Evolutionary conservation across 2,888 invertebrate genomes (phyloP), one percentile per base, ranked within the genome.

Genomic region (Leucophenga montana): DNA sequence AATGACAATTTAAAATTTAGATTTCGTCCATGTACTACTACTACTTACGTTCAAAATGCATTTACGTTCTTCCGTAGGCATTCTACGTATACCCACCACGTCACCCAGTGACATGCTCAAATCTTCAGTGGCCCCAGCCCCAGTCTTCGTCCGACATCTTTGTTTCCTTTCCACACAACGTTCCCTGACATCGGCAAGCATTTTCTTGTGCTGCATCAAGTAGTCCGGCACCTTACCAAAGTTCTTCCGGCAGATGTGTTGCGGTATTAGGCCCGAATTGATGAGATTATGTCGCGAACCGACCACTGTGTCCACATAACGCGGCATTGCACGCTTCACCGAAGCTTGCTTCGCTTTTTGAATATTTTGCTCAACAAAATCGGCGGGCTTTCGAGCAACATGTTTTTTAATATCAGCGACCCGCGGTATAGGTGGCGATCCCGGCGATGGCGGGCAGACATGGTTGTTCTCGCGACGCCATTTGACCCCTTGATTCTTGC

Each of bases 191-290:
- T 76, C 48, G 0, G 65, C 39, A 13, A 90, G 84, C 75, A 86
- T 87, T 57, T 89, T 86, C 69, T 91, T 91, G 6, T 90, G 86
- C 67, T 89, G 89, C 73, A 91, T 85, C 69, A 92, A 86, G 89
- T 95, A 95, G 1, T 89, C 86, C 0, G 95, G 95, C 77, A 93
- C 91, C 83, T 92, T 91, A 0, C 95, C 95, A 81, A 92, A 95
- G 75, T 92, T 92, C 72, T 92, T 90, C 48, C 91, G 90, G 64
- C 91, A 89, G 39, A 93, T 90, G 77, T 91, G 93, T 75, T 92
- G 90, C 0, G 94, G 94, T 72, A 92, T 90, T 75, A 94, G 90
- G 0, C 94, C 94, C 0, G 93, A 92, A 20, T 91, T 90, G 71
- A 91, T 89, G 46, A 94, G 88, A 78, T 91, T 90, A 82, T 92